Percentiles rank a stretch among this genome's conserved stretches.
Evolutionary conservation across 2,888 invertebrate genomes (phyloP).

Genomic region (Lordiphosa fenestrarum): DNA sequence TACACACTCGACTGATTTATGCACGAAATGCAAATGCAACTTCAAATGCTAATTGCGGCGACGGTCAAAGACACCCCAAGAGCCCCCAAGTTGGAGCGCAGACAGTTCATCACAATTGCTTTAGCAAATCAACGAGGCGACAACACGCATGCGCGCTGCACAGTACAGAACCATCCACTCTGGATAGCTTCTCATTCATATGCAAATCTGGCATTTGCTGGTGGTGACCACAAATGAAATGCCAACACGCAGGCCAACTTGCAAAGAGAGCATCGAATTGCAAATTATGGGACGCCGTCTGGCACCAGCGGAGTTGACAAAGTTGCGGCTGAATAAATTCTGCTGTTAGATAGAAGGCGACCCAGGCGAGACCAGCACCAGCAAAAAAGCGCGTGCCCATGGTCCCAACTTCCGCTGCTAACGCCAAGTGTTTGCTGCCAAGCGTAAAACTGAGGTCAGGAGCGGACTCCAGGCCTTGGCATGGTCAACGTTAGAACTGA

Average conservation of each 20-base stretch:
- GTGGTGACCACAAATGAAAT: slow-evolving; percentile 67
- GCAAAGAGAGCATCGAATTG: slow-evolving; percentile 74
- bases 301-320: slow-evolving; percentile 44
- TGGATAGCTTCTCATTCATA: slow-evolving; percentile 59
- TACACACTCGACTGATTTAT: slow-evolving; percentile 52
- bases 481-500: too few species aligned
- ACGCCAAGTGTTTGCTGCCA: slow-evolving; percentile 36
- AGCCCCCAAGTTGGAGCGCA: slow-evolving; percentile 18
- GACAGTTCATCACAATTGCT: slow-evolving; percentile 68
- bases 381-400: slow-evolving; percentile 57
- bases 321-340: slow-evolving; percentile 67
- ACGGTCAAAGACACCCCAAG: slow-evolving; percentile 63
- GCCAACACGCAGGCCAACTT: slow-evolving; percentile 66
- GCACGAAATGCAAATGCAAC: slow-evolving; percentile 68
- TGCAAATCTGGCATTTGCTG: slow-evolving; percentile 57
- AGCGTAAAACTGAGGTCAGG: slow-evolving; percentile 63
- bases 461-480: slow-evolving; percentile 12
- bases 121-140: slow-evolving; percentile 53
- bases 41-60: slow-evolving; percentile 73
- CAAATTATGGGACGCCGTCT: slow-evolving; percentile 54
- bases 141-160: slow-evolving; percentile 39
- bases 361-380: slow-evolving; percentile 19
- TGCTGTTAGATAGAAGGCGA: slow-evolving; percentile 33
- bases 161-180: slow-evolving; percentile 11
- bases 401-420: slow-evolving; percentile 61